phyloP scores from a whole-genome alignment of 2,888 invertebrate genomes.

The Caenorhabditis sulstoni region DNA sequence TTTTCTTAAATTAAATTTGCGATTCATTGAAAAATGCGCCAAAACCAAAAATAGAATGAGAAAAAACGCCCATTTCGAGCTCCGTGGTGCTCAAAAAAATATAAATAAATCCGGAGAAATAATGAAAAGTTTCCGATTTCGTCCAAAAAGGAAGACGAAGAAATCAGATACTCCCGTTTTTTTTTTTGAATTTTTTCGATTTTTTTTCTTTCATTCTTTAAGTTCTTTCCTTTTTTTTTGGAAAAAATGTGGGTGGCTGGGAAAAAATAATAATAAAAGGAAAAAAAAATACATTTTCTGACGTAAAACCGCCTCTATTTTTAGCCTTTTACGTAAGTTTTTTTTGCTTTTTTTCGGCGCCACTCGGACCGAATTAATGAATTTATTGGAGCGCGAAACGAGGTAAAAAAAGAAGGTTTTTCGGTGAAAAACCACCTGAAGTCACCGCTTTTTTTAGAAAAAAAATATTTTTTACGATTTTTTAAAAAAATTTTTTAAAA shows the following conservation, averaged over 20 bases:
- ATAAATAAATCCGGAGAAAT: background rate
- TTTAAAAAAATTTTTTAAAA: too few species aligned
- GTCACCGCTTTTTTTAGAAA: background rate
- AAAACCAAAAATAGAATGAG: too few species aligned
- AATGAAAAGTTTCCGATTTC: slow-evolving; percentile 2
- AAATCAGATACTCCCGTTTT: slow-evolving; percentile 13
- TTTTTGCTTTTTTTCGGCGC: slow-evolving; percentile 31
- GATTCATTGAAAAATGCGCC: too few species aligned
- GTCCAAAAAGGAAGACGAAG: background rate
- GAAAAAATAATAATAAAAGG: too few species aligned
- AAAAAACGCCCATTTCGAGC: too few species aligned
- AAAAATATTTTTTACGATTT: too few species aligned
- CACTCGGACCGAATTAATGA: slow-evolving; percentile 44
- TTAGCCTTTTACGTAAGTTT: slow-evolving; percentile 1
- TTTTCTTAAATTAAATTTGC: too few species aligned
- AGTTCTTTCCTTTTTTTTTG: background rate
- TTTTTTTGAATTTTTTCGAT: slow-evolving; percentile 13
- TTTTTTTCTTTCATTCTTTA: background rate
- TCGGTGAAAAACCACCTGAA: slow-evolving; percentile 8
- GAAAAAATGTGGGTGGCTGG: background rate
- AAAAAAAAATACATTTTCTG: slow-evolving; percentile 7
- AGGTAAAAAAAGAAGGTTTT: background rate
- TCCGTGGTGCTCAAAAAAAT: too few species aligned
- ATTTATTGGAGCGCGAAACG: slow-evolving; percentile 46
- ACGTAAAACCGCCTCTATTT: slow-evolving; percentile 25